These are phyloP conservation scores for Fragum whitleyi DNA, from an alignment of 2,888 invertebrate species.

Conservation along the genomic window DNA sequence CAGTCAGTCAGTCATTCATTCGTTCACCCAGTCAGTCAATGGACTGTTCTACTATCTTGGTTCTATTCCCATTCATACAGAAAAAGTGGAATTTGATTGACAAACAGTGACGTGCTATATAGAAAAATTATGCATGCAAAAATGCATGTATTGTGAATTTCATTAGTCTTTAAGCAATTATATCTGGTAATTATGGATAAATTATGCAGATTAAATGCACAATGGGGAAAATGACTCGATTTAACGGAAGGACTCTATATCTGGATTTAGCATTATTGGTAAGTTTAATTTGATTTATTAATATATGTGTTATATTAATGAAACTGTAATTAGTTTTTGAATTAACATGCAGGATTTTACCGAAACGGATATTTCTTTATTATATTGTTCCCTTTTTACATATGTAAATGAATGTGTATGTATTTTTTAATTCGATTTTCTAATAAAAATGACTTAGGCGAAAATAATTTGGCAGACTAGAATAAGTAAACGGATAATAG, in stretches of 20 bases:
- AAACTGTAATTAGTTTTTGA: no score
- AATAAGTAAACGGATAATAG: no score
- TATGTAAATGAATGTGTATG: no score
- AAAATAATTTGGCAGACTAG: no score
- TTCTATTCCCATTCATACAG: neutral
- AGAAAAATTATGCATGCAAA: slow-evolving; percentile 11
- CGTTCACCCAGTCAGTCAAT: neutral
- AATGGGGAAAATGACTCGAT: slow-evolving; percentile 7
- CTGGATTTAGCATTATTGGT: slow-evolving; percentile 19
- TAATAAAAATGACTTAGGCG: no score
- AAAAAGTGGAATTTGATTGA: neutral
- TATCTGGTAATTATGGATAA: slow-evolving; percentile 7
- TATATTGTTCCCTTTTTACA: no score
- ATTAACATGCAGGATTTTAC: no score
- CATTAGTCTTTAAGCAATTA: slow-evolving; percentile 21
- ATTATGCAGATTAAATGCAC: slow-evolving; percentile 22
- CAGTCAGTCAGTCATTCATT: neutral
- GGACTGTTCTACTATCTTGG: neutral
- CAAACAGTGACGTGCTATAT: neutral
- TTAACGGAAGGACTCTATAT: slow-evolving; percentile 3
- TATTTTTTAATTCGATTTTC: no score
- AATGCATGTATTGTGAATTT: slow-evolving; percentile 19
- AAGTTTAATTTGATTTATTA: slow-evolving; percentile 1
- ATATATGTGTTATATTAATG: no score
- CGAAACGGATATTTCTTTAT: no score